phyloP scores from a whole-genome alignment of 2,888 invertebrate genomes.

The Maniola hyperantus region DNA sequence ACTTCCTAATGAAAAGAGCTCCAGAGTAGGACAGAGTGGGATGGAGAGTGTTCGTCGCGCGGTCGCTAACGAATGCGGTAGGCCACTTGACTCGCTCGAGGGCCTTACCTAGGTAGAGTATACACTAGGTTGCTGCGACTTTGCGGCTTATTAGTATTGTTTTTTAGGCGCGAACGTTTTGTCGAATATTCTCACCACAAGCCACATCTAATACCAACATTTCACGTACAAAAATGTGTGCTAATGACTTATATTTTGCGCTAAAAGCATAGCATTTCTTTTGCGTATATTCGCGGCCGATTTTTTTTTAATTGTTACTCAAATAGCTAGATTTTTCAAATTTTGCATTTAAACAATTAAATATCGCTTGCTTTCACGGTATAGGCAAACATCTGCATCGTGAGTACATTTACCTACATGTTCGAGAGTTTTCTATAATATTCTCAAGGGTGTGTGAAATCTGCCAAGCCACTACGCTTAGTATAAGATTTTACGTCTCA shows the following conservation, averaged over 20 bases:
- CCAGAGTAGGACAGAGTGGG: slow-evolving; percentile 70
- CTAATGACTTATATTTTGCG: slow-evolving; percentile 18
- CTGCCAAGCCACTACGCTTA: no score
- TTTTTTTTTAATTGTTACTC: neutral
- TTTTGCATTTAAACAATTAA: no score
- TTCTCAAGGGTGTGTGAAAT: no score
- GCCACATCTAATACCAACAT: slow-evolving; percentile 18
- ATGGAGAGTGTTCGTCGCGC: slow-evolving; percentile 67
- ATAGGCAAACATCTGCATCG: no score
- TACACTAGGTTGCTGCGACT: slow-evolving; percentile 40
- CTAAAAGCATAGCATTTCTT: neutral
- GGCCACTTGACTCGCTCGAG: slow-evolving; percentile 67
- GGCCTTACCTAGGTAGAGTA: slow-evolving; percentile 44
- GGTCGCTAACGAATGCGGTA: slow-evolving; percentile 78
- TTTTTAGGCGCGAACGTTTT: slow-evolving; percentile 34
- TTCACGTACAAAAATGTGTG: slow-evolving; percentile 20
- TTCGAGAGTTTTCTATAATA: no score
- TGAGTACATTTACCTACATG: no score
- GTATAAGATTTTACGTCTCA: no score
- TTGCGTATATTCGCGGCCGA: neutral
- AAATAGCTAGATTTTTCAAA: neutral
- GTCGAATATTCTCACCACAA: slow-evolving; percentile 34
- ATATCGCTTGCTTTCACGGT: no score
- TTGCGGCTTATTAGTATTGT: slow-evolving; percentile 48
- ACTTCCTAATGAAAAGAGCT: slow-evolving; percentile 82